Evolutionary conservation across 2,797 vertebrate genomes (phyloP).

Genomic region (Clarias fuscus): DNA sequence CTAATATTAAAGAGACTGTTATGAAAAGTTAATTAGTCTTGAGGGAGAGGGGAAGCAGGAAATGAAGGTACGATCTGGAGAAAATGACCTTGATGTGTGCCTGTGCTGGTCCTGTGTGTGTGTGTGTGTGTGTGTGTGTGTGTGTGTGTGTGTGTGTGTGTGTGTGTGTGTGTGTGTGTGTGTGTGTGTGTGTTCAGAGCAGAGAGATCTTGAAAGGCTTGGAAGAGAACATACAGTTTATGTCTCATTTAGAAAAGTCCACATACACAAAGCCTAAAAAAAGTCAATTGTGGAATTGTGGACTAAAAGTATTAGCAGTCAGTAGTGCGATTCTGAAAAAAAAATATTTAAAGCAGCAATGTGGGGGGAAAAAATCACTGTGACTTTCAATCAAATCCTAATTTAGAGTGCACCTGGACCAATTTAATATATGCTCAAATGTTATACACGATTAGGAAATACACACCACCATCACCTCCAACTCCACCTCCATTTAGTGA

Average conservation of each 20-base stretch:
- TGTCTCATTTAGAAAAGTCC: conserved; percentile 18
- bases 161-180: no score
- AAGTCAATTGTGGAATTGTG: background rate
- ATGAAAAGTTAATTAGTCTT: conserved; percentile 59
- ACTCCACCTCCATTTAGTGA: background rate
- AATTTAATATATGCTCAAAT: conserved; percentile 11
- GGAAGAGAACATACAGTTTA: conserved; percentile 23
- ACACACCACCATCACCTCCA: background rate
- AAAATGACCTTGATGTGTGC: conserved; percentile 52
- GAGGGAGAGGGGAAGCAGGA: conserved; percentile 45
- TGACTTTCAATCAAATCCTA: background rate
- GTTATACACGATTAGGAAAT: background rate
- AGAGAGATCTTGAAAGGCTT: conserved; percentile 1
- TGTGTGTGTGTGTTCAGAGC: background rate
- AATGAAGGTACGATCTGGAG: conserved; percentile 41
- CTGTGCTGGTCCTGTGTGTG: conserved; percentile 28
- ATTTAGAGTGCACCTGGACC: conserved; percentile 2
- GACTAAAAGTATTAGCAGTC: background rate
- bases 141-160: no score
- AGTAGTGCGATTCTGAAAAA: background rate
- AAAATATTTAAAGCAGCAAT: background rate
- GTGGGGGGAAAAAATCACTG: background rate
- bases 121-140: no score
- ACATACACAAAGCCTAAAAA: conserved; percentile 10
- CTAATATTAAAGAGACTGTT: conserved; percentile 51